These are phyloP conservation scores for Sparidentex hasta DNA, from an alignment of 2,797 vertebrate species.

Conservation along the genomic window DNA sequence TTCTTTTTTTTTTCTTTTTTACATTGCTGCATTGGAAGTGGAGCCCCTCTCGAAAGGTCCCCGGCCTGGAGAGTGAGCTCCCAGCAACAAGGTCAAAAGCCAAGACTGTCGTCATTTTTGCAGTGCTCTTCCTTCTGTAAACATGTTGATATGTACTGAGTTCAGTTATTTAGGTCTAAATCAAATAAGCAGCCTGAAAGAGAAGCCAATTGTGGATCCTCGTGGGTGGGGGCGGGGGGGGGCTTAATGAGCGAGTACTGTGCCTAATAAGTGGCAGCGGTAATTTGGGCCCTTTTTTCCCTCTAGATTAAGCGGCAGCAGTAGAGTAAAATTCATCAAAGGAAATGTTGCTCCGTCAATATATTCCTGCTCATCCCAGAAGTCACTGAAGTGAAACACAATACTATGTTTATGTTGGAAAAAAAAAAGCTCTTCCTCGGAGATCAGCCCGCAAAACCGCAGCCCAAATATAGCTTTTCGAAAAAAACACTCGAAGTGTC, in stretches of 20 bases:
- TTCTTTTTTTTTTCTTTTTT: constrained; percentile 44
- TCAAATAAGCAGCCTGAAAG: constrained; percentile 62
- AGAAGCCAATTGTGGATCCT: constrained; percentile 58
- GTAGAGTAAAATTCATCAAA: constrained; percentile 48
- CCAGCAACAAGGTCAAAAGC: constrained; percentile 65
- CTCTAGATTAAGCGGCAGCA: constrained; percentile 56
- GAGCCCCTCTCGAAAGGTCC: constrained; percentile 61
- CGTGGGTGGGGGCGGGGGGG: not conserved
- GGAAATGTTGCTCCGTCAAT: constrained; percentile 42
- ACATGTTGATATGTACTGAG: constrained; percentile 81
- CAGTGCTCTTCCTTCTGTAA: constrained; percentile 80
- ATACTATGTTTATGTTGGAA: constrained; percentile 24
- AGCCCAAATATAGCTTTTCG: constrained; percentile 43
- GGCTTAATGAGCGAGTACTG: constrained; percentile 42
- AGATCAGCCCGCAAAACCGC: constrained; percentile 49
- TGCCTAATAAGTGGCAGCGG: constrained; percentile 40
- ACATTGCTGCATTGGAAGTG: constrained; percentile 69
- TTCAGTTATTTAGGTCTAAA: constrained; percentile 68
- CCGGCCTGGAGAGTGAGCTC: constrained; percentile 60
- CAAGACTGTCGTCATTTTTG: constrained; percentile 69
- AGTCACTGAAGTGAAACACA: constrained; percentile 56
- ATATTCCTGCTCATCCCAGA: constrained; percentile 61
- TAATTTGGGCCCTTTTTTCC: constrained; percentile 53
- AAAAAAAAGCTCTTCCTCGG: constrained; percentile 43
- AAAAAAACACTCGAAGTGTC: constrained; percentile 54